Evolutionary conservation across 2,888 invertebrate genomes (phyloP).

Genomic region (Homarus gammarus): DNA sequence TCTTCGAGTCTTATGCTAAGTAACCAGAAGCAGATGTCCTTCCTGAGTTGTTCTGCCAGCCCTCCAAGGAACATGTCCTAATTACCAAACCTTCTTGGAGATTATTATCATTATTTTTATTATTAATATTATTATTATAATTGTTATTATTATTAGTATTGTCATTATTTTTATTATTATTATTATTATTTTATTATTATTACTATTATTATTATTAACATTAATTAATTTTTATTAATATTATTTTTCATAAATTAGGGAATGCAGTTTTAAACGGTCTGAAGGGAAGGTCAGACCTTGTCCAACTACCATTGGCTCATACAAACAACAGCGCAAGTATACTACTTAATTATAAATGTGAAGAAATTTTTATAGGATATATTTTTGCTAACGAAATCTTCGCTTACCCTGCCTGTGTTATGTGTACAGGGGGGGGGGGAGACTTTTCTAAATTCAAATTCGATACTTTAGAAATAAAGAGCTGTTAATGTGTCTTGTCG

Average conservation of each 20-base stretch:
- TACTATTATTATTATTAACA: constrained; percentile 18
- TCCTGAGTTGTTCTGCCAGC: constrained; percentile 57
- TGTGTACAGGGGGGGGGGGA: constrained; percentile 2
- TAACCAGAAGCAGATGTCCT: constrained; percentile 26
- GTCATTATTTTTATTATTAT: constrained; percentile 3
- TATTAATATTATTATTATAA: constrained; percentile 27
- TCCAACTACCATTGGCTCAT: constrained; percentile 68
- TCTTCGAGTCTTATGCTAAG: constrained; percentile 27
- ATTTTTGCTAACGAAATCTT: constrained; percentile 5
- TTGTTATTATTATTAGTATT: constrained; percentile 8
- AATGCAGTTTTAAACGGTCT: constrained; percentile 43
- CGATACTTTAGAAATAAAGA: constrained; percentile 10
- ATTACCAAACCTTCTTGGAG: constrained; percentile 47
- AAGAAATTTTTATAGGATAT: constrained; percentile 14
- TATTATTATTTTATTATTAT: constrained; percentile 7
- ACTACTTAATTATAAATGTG: background rate
- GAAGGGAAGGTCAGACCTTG: constrained; percentile 45
- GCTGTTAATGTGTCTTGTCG: constrained; percentile 9
- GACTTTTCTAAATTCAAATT: constrained; percentile 20
- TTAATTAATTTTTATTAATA: background rate
- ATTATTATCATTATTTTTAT: constrained; percentile 45
- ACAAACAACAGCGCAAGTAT: constrained; percentile 53
- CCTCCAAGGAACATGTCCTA: constrained; percentile 46
- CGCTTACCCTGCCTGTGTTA: constrained; percentile 18
- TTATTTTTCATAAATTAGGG: constrained; percentile 43